Percentiles rank a stretch among this genome's conserved stretches.
phyloP scores from a whole-genome alignment of 2,797 vertebrate genomes.

The Allobates femoralis region DNA sequence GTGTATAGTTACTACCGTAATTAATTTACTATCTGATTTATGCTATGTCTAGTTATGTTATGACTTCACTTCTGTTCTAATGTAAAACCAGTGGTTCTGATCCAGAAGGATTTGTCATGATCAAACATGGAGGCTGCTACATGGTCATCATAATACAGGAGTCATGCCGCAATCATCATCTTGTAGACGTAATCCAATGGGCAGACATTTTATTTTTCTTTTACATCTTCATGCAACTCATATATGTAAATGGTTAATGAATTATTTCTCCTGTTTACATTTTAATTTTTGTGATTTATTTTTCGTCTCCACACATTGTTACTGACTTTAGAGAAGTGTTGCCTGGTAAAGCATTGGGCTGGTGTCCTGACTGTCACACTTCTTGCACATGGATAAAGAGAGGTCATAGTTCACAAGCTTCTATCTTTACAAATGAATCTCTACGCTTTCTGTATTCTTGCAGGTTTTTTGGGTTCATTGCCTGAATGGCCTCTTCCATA shows the following conservation, averaged over 20 bases:
- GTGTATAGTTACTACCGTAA: too few relatives aligned
- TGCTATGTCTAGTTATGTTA: too few relatives aligned
- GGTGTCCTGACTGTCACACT: conserved; percentile 89
- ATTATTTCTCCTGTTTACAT: not conserved
- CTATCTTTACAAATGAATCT: conserved; percentile 89
- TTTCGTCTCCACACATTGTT: not conserved
- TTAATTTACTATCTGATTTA: too few relatives aligned
- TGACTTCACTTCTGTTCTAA: too few relatives aligned
- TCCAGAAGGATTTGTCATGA: too few relatives aligned
- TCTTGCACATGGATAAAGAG: conserved; percentile 89
- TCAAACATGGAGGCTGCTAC: too few relatives aligned
- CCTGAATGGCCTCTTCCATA: conserved; percentile 99
- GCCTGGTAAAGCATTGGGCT: conserved; percentile 81
- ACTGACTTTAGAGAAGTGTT: not conserved
- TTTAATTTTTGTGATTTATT: not conserved
- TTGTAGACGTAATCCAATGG: too few relatives aligned
- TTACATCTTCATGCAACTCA: too few relatives aligned
- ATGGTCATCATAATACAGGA: too few relatives aligned
- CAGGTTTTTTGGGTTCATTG: conserved; percentile 99
- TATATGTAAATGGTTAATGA: not conserved
- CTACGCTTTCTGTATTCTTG: conserved; percentile 85
- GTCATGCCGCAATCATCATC: too few relatives aligned
- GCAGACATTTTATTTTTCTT: too few relatives aligned
- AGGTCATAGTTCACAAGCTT: conserved; percentile 89
- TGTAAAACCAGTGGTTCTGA: too few relatives aligned